A percentile compares a stretch with the other conserved stretches of the same genome.
phyloP scores from a whole-genome alignment of 2,888 invertebrate species.

The Heliconius hortense region DNA sequence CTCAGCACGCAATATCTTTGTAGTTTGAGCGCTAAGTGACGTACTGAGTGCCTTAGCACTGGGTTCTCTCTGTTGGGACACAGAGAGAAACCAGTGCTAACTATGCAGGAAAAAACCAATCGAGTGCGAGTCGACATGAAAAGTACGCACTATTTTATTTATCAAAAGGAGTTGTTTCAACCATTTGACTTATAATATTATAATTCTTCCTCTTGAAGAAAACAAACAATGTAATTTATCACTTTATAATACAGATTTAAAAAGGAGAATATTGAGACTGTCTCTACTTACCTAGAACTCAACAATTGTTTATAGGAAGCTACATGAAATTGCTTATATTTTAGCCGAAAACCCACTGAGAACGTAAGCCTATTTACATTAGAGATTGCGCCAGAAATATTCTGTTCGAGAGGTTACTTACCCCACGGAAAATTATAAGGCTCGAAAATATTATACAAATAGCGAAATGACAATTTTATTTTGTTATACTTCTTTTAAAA shows the following conservation, averaged over 20 bases:
- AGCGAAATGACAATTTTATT: background rate
- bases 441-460: background rate
- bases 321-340: slow-evolving; percentile 10
- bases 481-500: too few species aligned
- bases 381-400: slow-evolving; percentile 23
- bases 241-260: background rate
- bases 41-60: too few species aligned
- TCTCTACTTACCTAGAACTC: background rate
- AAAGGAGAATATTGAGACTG: background rate
- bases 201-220: too few species aligned
- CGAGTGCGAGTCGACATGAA: too few species aligned
- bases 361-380: slow-evolving; percentile 23
- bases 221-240: background rate
- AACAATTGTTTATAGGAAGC: background rate
- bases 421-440: background rate
- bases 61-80: too few species aligned
- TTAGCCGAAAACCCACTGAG: background rate
- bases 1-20: too few species aligned
- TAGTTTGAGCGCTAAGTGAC: too few species aligned
- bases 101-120: too few species aligned
- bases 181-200: too few species aligned
- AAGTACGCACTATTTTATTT: too few species aligned
- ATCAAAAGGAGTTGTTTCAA: too few species aligned
- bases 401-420: slow-evolving; percentile 4
- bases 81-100: too few species aligned